These are phyloP conservation scores for Hypsopygia costalis DNA, from an alignment of 2,888 invertebrate genomes.

Conservation along the genomic window DNA sequence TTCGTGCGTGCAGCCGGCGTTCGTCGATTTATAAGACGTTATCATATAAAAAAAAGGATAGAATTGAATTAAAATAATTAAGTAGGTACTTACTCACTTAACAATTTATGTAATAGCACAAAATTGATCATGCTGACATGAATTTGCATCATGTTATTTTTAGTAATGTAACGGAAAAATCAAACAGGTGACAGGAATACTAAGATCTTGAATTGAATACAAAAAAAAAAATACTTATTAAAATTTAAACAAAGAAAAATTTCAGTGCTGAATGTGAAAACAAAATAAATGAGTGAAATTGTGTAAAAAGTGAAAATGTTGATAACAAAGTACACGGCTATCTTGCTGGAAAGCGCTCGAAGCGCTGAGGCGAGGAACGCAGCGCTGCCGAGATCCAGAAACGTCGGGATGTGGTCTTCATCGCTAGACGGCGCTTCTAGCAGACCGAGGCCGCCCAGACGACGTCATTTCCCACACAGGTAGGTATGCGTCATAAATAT, in stretches of 20 bases:
- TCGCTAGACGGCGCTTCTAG: conserved; percentile 52
- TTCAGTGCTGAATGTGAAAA: conserved; percentile 1
- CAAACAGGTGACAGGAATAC: too few relatives aligned
- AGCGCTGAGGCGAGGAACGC: conserved; percentile 62
- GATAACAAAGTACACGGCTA: conserved; percentile 86
- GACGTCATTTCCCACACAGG: conserved; percentile 62
- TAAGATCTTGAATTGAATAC: too few relatives aligned
- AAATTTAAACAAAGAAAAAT: neutral
- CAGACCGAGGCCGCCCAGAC: conserved; percentile 42
- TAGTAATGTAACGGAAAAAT: too few relatives aligned
- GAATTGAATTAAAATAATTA: too few relatives aligned
- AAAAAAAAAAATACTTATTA: neutral
- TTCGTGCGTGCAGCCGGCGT: too few relatives aligned
- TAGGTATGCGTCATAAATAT: too few relatives aligned
- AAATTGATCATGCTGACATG: too few relatives aligned
- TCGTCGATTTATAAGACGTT: too few relatives aligned
- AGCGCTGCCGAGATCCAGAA: conserved; percentile 37
- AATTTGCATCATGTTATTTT: too few relatives aligned
- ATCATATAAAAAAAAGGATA: too few relatives aligned
- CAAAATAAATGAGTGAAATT: conserved; percentile 19
- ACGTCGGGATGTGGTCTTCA: conserved; percentile 46
- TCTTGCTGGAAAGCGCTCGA: conserved; percentile 83
- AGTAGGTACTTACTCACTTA: too few relatives aligned
- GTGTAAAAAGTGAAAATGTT: conserved; percentile 70
- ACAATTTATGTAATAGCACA: too few relatives aligned